Base-by-base conservation (phyloP, 2,888 invertebrate species). In the Druceiella hillmani region DNA sequence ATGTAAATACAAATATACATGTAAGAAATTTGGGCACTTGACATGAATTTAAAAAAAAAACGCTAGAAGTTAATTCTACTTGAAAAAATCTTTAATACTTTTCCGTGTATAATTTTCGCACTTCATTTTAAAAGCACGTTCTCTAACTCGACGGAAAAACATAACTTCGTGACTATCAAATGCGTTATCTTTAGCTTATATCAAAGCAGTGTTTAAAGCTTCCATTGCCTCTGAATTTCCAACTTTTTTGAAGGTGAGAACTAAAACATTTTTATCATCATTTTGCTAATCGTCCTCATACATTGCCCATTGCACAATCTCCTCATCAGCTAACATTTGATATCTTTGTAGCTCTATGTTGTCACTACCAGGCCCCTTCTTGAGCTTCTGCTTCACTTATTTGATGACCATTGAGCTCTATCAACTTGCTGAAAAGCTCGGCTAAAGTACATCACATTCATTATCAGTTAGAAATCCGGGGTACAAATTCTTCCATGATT, bases 1-100 rank as follows among this genome's bases (percentile, higher is more conserved):
- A 35, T 28, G 39, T 33, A 30, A 39, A 40, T 44, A 34, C 34
- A 38, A 40, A 36, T 36, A 37, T 33, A 44, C 39, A 45, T 45
- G 30, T 41, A 41, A 38, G 40, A 20, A 39, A 45, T 40, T 11
- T 37, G 38, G 29, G 41, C 39, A 41, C 33, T 44, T 44, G 39
- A 38, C 33, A 44, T n/a, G n/a, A n/a, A n/a, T n/a, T n/a, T n/a
- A n/a, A n/a, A n/a, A n/a, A n/a, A n/a, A n/a, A n/a, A n/a, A n/a
- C n/a, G n/a, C n/a, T n/a, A n/a, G n/a, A n/a, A 36, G 4, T 41
- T 25, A 38, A 38, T 40, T 40, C 28, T 37, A 38, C 38, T 39
- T 39, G 38, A 15, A 36, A 38, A 35, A 12, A 5, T 11, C 12
- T 4, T 12, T 37, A 34, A 14, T 25, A 37, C 30, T 17, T 22